Conservation (phyloP, 1,140 invertebrate genomes). For the Andricus grossulariae region DNA sequence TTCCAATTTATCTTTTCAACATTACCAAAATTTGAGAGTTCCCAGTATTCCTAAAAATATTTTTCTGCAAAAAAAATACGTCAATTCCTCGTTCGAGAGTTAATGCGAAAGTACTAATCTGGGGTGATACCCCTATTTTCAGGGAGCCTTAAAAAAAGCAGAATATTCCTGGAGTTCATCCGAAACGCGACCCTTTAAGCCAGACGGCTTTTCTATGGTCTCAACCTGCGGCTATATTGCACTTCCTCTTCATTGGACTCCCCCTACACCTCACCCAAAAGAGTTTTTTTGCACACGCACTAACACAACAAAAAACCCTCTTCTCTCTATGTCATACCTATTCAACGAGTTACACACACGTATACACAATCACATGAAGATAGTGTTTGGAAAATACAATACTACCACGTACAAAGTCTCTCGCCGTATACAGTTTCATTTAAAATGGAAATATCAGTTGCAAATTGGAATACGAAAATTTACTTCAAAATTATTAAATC, state of each 20-base stretch:
- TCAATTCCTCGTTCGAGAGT: background rate
- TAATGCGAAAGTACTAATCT: background rate
- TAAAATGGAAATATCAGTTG: background rate
- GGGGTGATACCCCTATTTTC: background rate
- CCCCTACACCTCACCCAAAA: slow-evolving; percentile 57
- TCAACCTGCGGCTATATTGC: slow-evolving; percentile 65
- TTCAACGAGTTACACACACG: slow-evolving; percentile 17
- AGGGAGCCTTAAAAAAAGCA: slow-evolving; percentile 1
- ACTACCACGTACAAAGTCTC: slow-evolving; percentile 35
- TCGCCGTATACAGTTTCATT: slow-evolving; percentile 43
- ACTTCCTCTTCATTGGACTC: slow-evolving; percentile 55
- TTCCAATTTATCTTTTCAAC: too few species aligned
- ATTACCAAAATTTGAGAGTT: too few species aligned
- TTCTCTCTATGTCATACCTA: slow-evolving; percentile 35
- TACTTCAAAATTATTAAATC: too few species aligned
- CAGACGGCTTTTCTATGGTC: slow-evolving; percentile 71
- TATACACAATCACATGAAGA: background rate
- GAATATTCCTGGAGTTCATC: slow-evolving; percentile 45
- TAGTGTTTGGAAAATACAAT: slow-evolving; percentile 17
- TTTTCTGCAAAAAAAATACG: too few species aligned
- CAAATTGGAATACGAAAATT: too few species aligned
- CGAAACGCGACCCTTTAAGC: slow-evolving; percentile 69
- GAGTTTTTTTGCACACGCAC: slow-evolving; percentile 62
- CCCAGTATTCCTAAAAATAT: too few species aligned
- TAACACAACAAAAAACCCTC: slow-evolving; percentile 44